These are phyloP conservation scores for Phymastichus coffea DNA, from an alignment of 1,140 invertebrate genomes.

Conservation along the genomic window DNA sequence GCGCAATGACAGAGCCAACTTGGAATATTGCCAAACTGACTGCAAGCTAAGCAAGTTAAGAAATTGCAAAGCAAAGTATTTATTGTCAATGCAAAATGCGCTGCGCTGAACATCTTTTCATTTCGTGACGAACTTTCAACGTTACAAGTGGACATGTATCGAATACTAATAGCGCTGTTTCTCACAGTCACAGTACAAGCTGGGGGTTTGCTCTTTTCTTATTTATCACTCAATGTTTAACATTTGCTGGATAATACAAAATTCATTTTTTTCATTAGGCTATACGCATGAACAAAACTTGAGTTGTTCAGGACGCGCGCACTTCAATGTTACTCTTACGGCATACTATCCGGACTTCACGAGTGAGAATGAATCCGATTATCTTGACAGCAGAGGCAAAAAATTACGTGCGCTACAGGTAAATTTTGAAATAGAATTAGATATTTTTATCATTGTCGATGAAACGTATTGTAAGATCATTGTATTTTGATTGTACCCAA, in stretches of 20 bases:
- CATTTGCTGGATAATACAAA: neutral
- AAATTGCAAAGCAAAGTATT: too few species aligned
- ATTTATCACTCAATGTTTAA: too few species aligned
- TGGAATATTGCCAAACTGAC: too few species aligned
- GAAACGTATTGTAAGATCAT: too few species aligned
- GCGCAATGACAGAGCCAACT: too few species aligned
- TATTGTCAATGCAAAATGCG: too few species aligned
- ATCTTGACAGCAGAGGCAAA: slow-evolving; percentile 49
- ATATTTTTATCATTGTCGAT: neutral
- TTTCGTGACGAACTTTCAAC: too few species aligned
- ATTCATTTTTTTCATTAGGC: neutral
- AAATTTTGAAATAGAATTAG: slow-evolving; percentile 18
- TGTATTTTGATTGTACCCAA: too few species aligned
- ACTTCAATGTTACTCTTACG: slow-evolving; percentile 52
- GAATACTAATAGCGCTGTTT: neutral
- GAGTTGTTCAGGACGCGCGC: slow-evolving; percentile 31
- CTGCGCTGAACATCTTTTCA: too few species aligned
- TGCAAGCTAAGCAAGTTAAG: too few species aligned
- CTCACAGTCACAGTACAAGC: neutral
- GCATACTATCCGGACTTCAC: slow-evolving; percentile 56
- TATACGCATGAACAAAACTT: slow-evolving; percentile 14
- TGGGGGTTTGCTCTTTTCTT: neutral
- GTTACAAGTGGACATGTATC: neutral
- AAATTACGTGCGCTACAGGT: slow-evolving; percentile 56
- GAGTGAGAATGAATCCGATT: slow-evolving; percentile 46